A percentile compares a stretch with the other conserved stretches of the same genome.
These are phyloP conservation scores for Catocala sponsa DNA, from an alignment of 2,888 invertebrate genomes.

Conservation along the genomic window DNA sequence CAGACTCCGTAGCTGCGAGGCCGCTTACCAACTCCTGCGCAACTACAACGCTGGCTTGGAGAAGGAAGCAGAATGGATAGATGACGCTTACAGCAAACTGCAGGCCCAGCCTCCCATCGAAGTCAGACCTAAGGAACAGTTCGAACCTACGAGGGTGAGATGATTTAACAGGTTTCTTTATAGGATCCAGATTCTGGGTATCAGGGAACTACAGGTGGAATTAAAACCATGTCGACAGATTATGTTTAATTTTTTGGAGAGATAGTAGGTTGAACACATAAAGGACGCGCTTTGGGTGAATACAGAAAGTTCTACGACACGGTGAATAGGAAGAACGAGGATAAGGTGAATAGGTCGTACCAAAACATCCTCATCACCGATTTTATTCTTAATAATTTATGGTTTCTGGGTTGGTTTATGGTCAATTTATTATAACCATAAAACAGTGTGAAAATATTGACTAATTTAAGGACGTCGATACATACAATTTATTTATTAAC, in stretches of 20 bases:
- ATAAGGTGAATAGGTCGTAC: neutral
- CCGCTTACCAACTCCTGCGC: conserved; percentile 96
- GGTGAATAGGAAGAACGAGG: no score
- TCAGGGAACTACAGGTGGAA: no score
- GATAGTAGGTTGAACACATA: neutral
- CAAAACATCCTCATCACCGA: neutral
- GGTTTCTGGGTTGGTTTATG: conserved; percentile 2
- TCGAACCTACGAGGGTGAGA: conserved; percentile 94
- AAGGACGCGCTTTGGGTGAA: neutral
- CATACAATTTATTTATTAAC: conserved; percentile 5
- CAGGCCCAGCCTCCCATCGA: conserved; percentile 92
- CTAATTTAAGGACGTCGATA: conserved; percentile 13
- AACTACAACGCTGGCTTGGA: conserved; percentile 96
- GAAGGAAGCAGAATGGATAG: conserved; percentile 96
- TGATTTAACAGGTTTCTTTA: neutral
- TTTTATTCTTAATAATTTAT: neutral
- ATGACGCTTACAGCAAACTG: conserved; percentile 94
- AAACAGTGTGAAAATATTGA: conserved; percentile 5
- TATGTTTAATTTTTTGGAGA: no score
- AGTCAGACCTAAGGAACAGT: conserved; percentile 91
- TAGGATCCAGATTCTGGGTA: neutral
- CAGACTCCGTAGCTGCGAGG: conserved; percentile 96
- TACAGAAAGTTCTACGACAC: no score
- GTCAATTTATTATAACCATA: neutral
- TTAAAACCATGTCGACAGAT: no score